Evolutionary conservation across 2,888 invertebrate species (phyloP).

Genomic region (Orthonychiurus folsomi): DNA sequence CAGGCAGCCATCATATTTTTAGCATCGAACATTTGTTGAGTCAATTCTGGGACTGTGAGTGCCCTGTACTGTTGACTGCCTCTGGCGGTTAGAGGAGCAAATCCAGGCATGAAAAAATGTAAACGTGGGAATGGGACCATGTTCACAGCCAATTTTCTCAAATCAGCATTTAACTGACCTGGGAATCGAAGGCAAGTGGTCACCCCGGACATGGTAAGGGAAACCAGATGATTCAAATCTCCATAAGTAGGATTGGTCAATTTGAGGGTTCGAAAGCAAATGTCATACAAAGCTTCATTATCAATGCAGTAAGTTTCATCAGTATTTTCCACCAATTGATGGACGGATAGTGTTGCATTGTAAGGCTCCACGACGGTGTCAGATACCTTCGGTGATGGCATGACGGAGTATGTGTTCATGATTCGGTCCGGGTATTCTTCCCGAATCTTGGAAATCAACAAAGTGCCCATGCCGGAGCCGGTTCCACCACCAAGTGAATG

Average conservation of each 20-base stretch:
- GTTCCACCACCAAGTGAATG: constrained; percentile 94
- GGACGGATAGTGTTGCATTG: constrained; percentile 77
- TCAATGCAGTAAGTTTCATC: no score
- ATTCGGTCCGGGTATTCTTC: constrained; percentile 57
- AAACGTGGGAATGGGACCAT: constrained; percentile 91
- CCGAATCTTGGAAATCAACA: constrained; percentile 51
- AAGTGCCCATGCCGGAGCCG: constrained; percentile 63
- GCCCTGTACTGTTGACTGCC: constrained; percentile 85
- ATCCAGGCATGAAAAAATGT: constrained; percentile 93
- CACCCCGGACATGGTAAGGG: constrained; percentile 71
- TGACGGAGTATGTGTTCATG: constrained; percentile 75
- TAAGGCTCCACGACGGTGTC: constrained; percentile 83
- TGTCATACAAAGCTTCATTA: constrained; percentile 80
- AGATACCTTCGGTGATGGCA: constrained; percentile 73
- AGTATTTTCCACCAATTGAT: constrained; percentile 77
- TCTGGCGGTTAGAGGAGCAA: constrained; percentile 82
- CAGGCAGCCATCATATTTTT: constrained; percentile 97
- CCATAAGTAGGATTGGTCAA: constrained; percentile 77
- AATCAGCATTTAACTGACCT: constrained; percentile 85
- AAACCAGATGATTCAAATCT: constrained; percentile 78
- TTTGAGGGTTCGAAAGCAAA: constrained; percentile 78
- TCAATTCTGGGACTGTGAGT: constrained; percentile 81
- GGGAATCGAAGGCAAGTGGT: constrained; percentile 85
- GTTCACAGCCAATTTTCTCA: no score
- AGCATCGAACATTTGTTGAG: constrained; percentile 48